Percentiles rank a stretch among this genome's conserved stretches.
Conservation (phyloP, 2,113 vertebrate species). For the Xiphorhynchus elegans region DNA sequence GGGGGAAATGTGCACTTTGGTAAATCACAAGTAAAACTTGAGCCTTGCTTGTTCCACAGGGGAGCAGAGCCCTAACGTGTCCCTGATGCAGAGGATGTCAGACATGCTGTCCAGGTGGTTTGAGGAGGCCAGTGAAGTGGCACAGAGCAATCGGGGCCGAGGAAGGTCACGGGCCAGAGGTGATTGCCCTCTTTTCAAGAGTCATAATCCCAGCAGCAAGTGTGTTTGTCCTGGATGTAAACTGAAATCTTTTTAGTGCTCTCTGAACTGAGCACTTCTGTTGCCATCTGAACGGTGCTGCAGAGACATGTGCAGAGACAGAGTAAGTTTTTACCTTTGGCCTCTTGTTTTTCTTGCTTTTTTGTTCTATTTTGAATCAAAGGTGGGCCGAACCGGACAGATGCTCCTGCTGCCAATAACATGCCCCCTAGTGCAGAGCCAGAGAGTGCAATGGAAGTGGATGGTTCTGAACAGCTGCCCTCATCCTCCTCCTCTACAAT, state of each 20-base stretch:
- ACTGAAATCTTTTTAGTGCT: not conserved
- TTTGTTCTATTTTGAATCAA: slow-evolving; percentile 21
- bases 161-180: slow-evolving; percentile 87
- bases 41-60: slow-evolving; percentile 74
- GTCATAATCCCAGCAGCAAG: not conserved
- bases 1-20: too few relatives aligned
- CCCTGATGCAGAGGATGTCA: slow-evolving; percentile 99
- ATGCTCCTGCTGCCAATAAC: slow-evolving; percentile 60
- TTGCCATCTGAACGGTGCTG: not conserved
- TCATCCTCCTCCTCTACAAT: slow-evolving; percentile 77
- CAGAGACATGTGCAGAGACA: not conserved
- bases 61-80: slow-evolving; percentile 95
- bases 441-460: slow-evolving; percentile 78
- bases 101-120: slow-evolving; percentile 99
- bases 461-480: slow-evolving; percentile 74
- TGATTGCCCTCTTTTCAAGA: slow-evolving; percentile 56
- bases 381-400: slow-evolving; percentile 78
- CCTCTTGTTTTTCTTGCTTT: not conserved
- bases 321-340: slow-evolving; percentile 25
- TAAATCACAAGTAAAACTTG: not conserved
- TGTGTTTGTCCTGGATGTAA: not conserved
- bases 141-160: slow-evolving; percentile 89
- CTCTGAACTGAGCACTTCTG: not conserved
- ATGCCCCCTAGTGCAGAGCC: slow-evolving; percentile 63
- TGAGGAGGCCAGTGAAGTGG: slow-evolving; percentile 95